Conservation (phyloP, 2,113 vertebrate species). For the Carollia perspicillata region DNA sequence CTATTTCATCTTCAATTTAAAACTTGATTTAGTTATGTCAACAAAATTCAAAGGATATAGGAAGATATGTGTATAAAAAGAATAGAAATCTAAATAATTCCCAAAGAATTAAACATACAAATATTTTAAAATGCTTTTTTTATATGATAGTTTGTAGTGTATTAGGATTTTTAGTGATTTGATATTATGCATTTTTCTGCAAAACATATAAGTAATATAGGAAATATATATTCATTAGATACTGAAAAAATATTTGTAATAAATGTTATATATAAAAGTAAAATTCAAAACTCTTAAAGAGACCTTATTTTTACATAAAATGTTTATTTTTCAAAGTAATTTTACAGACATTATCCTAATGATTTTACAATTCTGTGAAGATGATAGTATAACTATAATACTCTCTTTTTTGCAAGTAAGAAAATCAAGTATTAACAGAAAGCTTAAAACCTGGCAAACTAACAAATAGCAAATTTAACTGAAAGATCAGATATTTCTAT, state of each 20-base stretch:
- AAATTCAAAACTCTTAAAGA: neutral
- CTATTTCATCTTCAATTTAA: constrained; percentile 78
- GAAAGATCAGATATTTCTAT: neutral
- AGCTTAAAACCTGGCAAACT: neutral
- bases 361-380: neutral
- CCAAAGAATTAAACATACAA: constrained; percentile 38
- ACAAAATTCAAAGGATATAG: constrained; percentile 25
- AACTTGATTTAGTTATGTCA: constrained; percentile 68
- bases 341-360: neutral
- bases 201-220: neutral
- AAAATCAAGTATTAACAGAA: neutral
- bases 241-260: neutral
- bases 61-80: constrained; percentile 31
- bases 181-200: constrained; percentile 2
- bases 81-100: constrained; percentile 53
- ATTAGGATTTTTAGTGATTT: neutral
- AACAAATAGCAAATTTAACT: neutral
- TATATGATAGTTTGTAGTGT: constrained; percentile 8
- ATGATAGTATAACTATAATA: neutral
- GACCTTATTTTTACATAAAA: neutral
- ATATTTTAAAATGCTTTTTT: constrained; percentile 35
- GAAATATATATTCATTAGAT: neutral
- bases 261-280: neutral
- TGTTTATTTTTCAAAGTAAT: constrained; percentile 5
- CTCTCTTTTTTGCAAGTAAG: neutral